Evolutionary conservation across 2,113 vertebrate genomes (phyloP), one percentile per base, ranked within the genome.

Genomic region (Circaetus gallicus): DNA sequence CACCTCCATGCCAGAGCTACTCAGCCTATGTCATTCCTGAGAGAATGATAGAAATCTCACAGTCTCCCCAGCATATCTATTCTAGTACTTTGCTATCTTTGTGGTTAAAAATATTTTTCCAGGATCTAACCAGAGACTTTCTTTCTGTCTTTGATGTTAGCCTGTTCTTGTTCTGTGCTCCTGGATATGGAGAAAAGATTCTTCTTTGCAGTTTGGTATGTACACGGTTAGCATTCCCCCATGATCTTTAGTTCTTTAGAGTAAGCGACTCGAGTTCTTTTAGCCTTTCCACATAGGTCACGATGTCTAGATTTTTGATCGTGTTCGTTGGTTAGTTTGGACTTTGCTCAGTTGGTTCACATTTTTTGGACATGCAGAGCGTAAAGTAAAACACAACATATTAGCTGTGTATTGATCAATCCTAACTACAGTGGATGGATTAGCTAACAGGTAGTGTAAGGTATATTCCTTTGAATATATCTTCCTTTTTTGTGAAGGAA

Each of bases 211-310:
- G 25, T 10, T 69, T 32, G 29, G 17, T 32, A 14, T 58, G 34
- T 40, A 16, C 1, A 0, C 3, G 0, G 31, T 40, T 43, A 43
- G 22, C 25, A 12, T 59, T 61, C n/a, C 29, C 31, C 15, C 4
- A 3, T 25, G 11, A 22, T 18, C 45, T 45, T 67, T 49, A 43
- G 6, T 78, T n/a, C 47, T 52, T n/a, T 34, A 81, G 25, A 28
- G 24, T 55, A 38, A 45, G 28, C 4, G 4, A 45, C 53, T 56
- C 22, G 2, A 20, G 20, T n/a, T 52, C 29, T 70, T 63, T 26
- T 11, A 45, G 14, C 28, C 38, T 82, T 86, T 71, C 62, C 34
- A 47, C 56, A 21, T 8, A 28, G 38, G 31, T 36, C 63, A 18
- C 2, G 0, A 40, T 29, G 18, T 53, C 38, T 53, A 34, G 34